Base-by-base conservation (phyloP, 2,797 vertebrate species). In the Diceros bicornis region DNA sequence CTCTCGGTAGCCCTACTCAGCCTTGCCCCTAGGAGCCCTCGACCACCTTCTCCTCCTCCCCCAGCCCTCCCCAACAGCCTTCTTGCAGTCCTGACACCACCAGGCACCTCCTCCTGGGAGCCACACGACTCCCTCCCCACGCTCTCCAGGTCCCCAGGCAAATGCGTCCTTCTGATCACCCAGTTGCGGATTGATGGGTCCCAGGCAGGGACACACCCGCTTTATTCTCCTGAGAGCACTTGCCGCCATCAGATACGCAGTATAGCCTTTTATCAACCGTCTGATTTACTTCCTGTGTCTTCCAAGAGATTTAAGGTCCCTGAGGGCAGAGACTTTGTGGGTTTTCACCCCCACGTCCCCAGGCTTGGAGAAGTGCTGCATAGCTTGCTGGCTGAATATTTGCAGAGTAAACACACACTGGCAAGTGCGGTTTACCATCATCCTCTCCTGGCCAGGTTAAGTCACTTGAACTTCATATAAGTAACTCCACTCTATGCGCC, bases 371-470 rank as follows among this genome's bases (percentile, higher is more conserved):
- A 68, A 47, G 17, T 2, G 34, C n/a, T 9, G 23, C 4, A 5
- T 50, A 16, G 20, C 55, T 29, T 9, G 2, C 25, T 29, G 12
- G 11, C 27, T 34, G 27, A 41, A 11, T 3, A 20, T 13, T 34
- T 11, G 4, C 18, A 2, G 44, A 0, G 32, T 6, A 32, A 41
- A 23, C 7, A 3, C 2, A 20, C 9, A 1, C 10, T 3, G 0
- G 23, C 78, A 41, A 34, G 55, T 25, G 23, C 10, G 55, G 34
- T 29, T 3, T 14, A 16, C 50, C 50, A 16, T 16, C 50, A 52
- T 16, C 14, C 50, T 52, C 50, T 16, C 50, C 50, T 16, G 50
- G 17, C 10, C 0, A 4, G 14, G 34, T 2, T 32, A 61, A 62
- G 77, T 9, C 44, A 0, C 23, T 23, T 29, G 89, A 11, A 14